Base-by-base conservation (phyloP, 2,888 invertebrate genomes). In the Physocephala rufipes region DNA sequence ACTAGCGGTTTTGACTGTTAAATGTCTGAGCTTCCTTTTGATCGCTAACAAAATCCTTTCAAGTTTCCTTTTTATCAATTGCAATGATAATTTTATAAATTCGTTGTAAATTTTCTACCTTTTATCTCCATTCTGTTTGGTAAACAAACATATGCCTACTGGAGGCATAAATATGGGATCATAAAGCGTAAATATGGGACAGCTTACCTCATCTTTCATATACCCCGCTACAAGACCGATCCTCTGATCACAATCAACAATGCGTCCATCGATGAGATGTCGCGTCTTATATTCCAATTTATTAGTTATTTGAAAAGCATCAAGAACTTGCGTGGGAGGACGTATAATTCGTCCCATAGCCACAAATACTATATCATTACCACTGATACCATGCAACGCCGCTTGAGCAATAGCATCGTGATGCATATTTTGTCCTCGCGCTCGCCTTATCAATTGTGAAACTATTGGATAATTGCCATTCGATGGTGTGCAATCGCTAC, bases 201-300 rank as follows among this genome's bases (percentile, higher is more conserved):
- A 53, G 72, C 78, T 90, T 1, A 96, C 93, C 87, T 97, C 96
- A 78, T 93, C 93, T 30, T 93, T 92, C 91, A 96, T 91, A 83
- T 95, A 95, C 4, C 97, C 96, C 70, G 94, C 93, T 16, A 96
- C 92, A 70, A 94, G 87, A 19, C 96, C 94, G 82, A 96, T 95
- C 81, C 95, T 91, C 84, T 96, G 95, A 86, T 97, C 97, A 85
- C 94, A 93, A 84, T 93, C 95, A 69, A 96, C 91, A 76, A 97
- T 95, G 69, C 93, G 90, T 7, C 96, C 96, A 87, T 96, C 95
- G 70, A 95, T 90, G 71, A 94, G 89, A 86, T 97, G 96, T 76
- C 96, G 90, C 2, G 96, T 96, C 81, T 93, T 91, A 85, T 96
- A 97, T 84, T 96, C 96, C 80, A 95, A 91, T 79, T 92, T 92